Base-by-base conservation (phyloP, 92 coral and sea anemone genomes). In the Parazoanthus swiftii region DNA sequence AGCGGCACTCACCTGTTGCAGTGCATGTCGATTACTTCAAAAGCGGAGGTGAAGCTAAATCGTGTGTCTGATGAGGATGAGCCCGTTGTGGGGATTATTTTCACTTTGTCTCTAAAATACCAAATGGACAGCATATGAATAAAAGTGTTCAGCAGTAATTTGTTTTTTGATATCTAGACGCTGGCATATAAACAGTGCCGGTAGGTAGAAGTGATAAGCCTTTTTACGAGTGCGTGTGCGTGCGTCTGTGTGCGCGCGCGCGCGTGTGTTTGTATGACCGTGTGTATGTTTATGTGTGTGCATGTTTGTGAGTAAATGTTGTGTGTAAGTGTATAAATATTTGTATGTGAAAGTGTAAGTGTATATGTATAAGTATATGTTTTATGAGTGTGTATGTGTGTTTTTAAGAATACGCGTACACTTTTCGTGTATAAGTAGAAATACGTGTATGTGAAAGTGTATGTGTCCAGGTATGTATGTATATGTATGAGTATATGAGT, bases 31-130 rank as follows among this genome's bases (percentile, higher is more conserved):
- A 83, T 83, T 48, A 71, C 86, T 43, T 83, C 65, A 50, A 83
- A 25, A 44, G 86, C 86, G 20, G 86, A 83, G 39, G 86, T 43
- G 78, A 83, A 83, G n/a, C 86, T 83, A 72, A 83, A 83, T 13
- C 77, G 36, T 4, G 77, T 83, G 59, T 48, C 86, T 44, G 43
- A 43, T 26, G 54, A 18, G 10, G 70, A 7, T 63, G 70, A 63
- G 26, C 25, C 25, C 11, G 43, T 33, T 35, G 86, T 70, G 4
- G 86, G 33, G 77, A 21, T 70, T 39, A 70, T 46, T 83, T 83
- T 83, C 39, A 54, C 18, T 39, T 33, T 70, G 44, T 18, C 43
- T 44, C 86, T 83, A 48, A 43, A 67, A 43, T 50, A 35, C 21
- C 21, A 14, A 58, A 81, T 7, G 16, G 33, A n/a, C 3, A 35